Base-by-base conservation (phyloP, 2,797 vertebrate genomes). In the Anniella stebbinsi region DNA sequence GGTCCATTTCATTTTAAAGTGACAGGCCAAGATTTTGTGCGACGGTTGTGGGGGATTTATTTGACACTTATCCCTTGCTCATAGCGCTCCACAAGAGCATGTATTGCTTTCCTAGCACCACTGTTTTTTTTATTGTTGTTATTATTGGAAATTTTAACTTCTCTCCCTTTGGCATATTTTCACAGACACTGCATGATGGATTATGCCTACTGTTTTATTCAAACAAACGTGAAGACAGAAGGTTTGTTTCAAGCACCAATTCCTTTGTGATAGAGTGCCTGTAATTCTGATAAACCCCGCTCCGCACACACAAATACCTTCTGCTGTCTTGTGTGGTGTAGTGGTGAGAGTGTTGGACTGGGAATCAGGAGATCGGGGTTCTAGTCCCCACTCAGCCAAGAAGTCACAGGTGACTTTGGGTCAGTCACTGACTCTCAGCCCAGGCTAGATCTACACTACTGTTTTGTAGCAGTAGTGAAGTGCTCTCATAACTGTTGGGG, bases 121-220 rank as follows among this genome's bases (percentile, higher is more conserved):
- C 28, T 67, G 86, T 63, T 63, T 23, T 48, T 66, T 84, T 38
- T 82, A 90, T 73, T 69, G 41, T 63, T 51, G 36, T 88, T 88
- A 93, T 66, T 36, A 89, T 87, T 88, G 84, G 69, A 45, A 51
- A 91, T 84, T 75, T 87, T 76, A 87, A 89, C 60, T 84, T 8
- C 88, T 83, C 87, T 92, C 92, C 88, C 91, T 73, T 80, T 87
- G 92, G 70, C 70, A 77, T 87, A 85, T 70, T 80, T 88, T 80
- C 77, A 87, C 0, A 84, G 93, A 92, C 7, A 4, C 54, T 93
- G 38, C 86, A 86, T 86, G 93, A 92, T 94, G 92, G 87, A 93
- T 70, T 45, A 66, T 41, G 41, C 17, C 76, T 36, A 60, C 72
- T 88, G 90, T 84, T 85, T 92, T 84, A 90, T 87, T 94, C 80